Evolutionary conservation across 2,113 vertebrate genomes (phyloP).

Genomic region (Takifugu flavidus): DNA sequence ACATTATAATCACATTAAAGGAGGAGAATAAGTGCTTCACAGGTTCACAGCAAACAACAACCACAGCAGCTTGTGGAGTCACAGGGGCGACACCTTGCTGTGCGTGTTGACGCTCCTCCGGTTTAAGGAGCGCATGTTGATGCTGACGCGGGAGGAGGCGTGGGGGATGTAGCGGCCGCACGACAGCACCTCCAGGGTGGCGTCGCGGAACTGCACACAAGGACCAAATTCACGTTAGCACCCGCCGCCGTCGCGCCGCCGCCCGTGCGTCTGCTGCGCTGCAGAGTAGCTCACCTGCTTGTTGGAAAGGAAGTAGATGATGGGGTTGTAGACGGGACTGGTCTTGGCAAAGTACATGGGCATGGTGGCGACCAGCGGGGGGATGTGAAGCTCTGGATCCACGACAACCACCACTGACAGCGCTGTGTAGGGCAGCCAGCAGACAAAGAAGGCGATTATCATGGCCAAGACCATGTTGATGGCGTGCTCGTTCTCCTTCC

Average conservation of each 20-base stretch:
- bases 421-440: conserved; percentile 75
- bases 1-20: too few relatives aligned
- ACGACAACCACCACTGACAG: conserved; percentile 71
- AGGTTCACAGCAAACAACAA: too few relatives aligned
- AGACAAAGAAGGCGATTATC: conserved; percentile 69
- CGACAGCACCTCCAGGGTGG: conserved; percentile 62
- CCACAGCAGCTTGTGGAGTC: conserved; percentile 10
- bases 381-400: conserved; percentile 66
- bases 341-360: conserved; percentile 79
- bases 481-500: conserved; percentile 66
- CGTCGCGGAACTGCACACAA: conserved; percentile 57
- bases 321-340: conserved; percentile 75
- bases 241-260: too few relatives aligned
- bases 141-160: conserved; percentile 7
- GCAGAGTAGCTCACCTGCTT: conserved; percentile 59
- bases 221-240: neutral
- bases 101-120: conserved; percentile 23
- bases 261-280: neutral
- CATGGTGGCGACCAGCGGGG: conserved; percentile 72
- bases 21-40: too few relatives aligned
- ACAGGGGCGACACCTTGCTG: conserved; percentile 65
- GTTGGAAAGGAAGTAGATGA: conserved; percentile 77
- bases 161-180: conserved; percentile 59
- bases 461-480: conserved; percentile 71
- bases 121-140: conserved; percentile 45